Evolutionary conservation across 2,797 vertebrate species (phyloP).

Genomic region (Alectoris magna): DNA sequence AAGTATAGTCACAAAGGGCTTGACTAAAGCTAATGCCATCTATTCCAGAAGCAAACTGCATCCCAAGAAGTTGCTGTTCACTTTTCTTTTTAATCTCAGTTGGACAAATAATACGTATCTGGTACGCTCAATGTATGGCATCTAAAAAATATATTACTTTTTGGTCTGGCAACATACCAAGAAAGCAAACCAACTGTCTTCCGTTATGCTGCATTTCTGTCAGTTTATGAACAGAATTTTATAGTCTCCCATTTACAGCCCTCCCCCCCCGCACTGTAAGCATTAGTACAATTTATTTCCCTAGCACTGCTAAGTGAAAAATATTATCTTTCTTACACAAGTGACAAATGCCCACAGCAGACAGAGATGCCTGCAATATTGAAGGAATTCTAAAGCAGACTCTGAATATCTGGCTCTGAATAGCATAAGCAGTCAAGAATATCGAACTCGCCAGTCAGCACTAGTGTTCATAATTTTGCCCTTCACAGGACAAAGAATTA

Average conservation of each 20-base stretch:
- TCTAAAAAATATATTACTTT: neutral
- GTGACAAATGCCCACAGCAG: neutral
- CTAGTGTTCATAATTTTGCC: neutral
- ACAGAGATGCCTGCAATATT: neutral
- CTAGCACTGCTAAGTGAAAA: neutral
- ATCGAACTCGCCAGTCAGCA: neutral
- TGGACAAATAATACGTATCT: neutral
- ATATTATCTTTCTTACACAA: neutral
- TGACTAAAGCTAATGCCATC: neutral
- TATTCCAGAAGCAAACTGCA: neutral
- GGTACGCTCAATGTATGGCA: neutral
- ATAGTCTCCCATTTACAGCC: neutral
- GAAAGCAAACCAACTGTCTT: neutral
- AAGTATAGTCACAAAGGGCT: neutral
- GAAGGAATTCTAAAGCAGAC: neutral
- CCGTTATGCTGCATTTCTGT: neutral
- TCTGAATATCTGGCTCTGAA: neutral
- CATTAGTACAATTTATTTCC: slow-evolving; percentile 3
- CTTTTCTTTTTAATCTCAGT: neutral
- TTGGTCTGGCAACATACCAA: neutral
- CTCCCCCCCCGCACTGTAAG: neutral
- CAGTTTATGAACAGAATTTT: neutral
- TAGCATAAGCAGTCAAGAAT: neutral
- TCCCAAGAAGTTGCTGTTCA: neutral
- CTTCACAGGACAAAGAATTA: neutral